A percentile compares a stretch with the other conserved stretches of the same genome.
Evolutionary conservation across 1,140 invertebrate species (phyloP).

Genomic region (Euura saliciscinereae): DNA sequence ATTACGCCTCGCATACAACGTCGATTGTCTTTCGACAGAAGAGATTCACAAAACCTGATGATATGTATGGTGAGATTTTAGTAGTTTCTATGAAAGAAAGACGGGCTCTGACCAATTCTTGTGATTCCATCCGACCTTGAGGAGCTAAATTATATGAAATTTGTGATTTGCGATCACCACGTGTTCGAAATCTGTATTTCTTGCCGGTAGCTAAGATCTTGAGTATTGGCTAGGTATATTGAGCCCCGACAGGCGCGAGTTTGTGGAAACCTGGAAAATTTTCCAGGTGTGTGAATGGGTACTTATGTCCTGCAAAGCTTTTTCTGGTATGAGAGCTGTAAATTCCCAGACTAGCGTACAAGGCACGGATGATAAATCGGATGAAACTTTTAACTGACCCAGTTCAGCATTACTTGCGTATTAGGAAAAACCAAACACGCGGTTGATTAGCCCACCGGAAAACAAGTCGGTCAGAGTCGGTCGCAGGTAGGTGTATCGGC

Average conservation of each 20-base stretch:
- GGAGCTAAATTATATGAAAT: too few relatives aligned
- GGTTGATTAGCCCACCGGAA: constrained; percentile 1
- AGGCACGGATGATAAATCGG: background rate
- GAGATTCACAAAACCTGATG: too few relatives aligned
- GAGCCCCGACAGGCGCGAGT: too few relatives aligned
- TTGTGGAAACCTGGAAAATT: background rate
- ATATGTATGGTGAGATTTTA: too few relatives aligned
- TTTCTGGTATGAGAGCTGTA: background rate
- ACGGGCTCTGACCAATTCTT: too few relatives aligned
- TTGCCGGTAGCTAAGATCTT: too few relatives aligned
- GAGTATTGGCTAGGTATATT: too few relatives aligned
- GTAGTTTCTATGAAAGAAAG: too few relatives aligned
- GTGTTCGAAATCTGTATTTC: too few relatives aligned
- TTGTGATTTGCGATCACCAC: too few relatives aligned
- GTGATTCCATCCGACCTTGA: too few relatives aligned
- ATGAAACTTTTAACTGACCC: background rate
- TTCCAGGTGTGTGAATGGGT: background rate
- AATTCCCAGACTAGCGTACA: background rate
- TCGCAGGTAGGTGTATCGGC: too few relatives aligned
- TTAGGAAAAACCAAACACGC: background rate
- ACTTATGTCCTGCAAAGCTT: background rate
- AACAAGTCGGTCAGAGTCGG: background rate
- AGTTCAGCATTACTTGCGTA: background rate
- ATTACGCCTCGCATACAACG: background rate
- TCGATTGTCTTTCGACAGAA: background rate